Base-by-base conservation (phyloP, 2,888 invertebrate species). In the Harmothoe impar region DNA sequence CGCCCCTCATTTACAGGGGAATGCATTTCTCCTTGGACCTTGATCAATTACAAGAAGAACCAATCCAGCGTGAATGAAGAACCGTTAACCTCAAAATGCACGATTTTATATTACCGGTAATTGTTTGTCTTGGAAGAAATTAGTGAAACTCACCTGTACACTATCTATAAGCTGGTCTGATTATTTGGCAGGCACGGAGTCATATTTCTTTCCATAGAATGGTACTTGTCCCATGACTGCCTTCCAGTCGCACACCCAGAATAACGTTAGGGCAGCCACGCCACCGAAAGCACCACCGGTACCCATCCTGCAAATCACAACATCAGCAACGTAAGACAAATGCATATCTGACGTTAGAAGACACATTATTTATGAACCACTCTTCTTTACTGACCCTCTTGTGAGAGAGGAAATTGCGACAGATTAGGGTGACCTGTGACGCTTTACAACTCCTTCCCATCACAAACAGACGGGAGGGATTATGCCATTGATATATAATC, bases 231-330 rank as follows among this genome's bases (percentile, higher is more conserved):
- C 25, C 72, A 72, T 29, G 0, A 72, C 72, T 72, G 29, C 15
- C 25, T 72, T 72, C 72, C 72, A 72, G 72, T 72, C 72, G 17
- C 72, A 72, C 29, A 72, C 25, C 72, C 72, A 72, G 29, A 72
- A 29, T 25, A 72, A 29, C 31, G 72, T 72, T 17, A 72, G 25
- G 3, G 7, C 72, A 1, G 72, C 72, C 5, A 25, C 72, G 0
- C 72, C 72, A 15, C 72, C 72, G 72, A 72, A 72, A 15, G 72
- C 31, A 25, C 72, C 72, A 29, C 29, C 72, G 3, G 72, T 72
- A 25, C 5, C 72, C 72, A 72, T 72, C 72, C 72, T 72, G 62
- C n/a, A 29, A 72, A 72, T 15, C 15, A 29, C n/a, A 72, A 72
- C 25, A 72, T 3, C 1, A 29, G 72, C 1, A 29, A 29, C 15